These are phyloP conservation scores for Liasis olivaceus DNA, from an alignment of 2,797 vertebrate species.

Conservation along the genomic window DNA sequence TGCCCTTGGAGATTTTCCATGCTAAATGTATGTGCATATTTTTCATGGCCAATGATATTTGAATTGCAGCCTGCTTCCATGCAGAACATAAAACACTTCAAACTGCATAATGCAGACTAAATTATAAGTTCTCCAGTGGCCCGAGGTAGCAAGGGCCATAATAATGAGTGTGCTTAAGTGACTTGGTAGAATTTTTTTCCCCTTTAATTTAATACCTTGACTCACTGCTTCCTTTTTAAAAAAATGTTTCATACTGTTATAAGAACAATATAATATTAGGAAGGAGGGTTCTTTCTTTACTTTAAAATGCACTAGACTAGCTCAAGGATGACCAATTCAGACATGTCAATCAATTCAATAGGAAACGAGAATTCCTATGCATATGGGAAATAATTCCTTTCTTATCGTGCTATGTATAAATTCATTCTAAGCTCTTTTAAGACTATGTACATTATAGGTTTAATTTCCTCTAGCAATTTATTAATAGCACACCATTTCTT, in stretches of 20 bases:
- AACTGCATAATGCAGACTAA: conserved; percentile 95
- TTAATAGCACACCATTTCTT: background rate
- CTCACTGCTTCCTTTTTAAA: conserved; percentile 52
- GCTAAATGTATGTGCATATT: conserved; percentile 99
- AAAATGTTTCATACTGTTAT: conserved; percentile 64
- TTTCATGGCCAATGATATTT: conserved; percentile 95
- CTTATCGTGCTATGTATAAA: conserved; percentile 32
- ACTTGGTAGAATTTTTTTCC: conserved; percentile 76
- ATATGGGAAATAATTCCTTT: conserved; percentile 39
- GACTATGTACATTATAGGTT: conserved; percentile 2
- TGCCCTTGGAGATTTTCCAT: conserved; percentile 94
- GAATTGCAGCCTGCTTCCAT: conserved; percentile 88
- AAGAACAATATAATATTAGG: conserved; percentile 50
- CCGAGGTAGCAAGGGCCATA: conserved; percentile 87
- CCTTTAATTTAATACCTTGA: conserved; percentile 77
- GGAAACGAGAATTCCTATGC: conserved; percentile 38
- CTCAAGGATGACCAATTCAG: conserved; percentile 11
- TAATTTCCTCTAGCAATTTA: conserved; percentile 16
- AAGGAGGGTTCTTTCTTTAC: conserved; percentile 41
- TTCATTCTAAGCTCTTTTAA: conserved; percentile 28
- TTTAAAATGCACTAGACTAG: conserved; percentile 56
- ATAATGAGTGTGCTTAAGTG: conserved; percentile 92
- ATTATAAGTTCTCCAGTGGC: conserved; percentile 94
- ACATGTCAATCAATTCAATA: conserved; percentile 24
- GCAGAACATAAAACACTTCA: conserved; percentile 96